Conservation (phyloP, 2,888 invertebrate genomes). For the Ophion obscuratus region DNA sequence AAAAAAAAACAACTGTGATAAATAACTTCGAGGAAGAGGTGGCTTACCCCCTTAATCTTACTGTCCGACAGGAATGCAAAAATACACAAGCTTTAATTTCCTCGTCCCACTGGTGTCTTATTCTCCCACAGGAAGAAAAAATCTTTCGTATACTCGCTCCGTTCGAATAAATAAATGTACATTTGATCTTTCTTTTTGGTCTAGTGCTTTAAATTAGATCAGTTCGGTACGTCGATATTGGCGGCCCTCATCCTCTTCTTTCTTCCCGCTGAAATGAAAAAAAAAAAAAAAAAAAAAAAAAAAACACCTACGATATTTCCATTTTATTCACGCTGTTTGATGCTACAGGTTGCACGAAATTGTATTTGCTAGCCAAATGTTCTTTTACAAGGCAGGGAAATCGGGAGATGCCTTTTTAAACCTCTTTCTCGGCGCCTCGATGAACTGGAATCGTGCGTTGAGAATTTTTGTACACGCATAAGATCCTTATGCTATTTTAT, state of each 20-base stretch:
- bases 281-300: not conserved
- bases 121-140: not conserved
- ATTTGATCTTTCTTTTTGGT: not conserved
- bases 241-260: not conserved
- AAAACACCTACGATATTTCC: not conserved
- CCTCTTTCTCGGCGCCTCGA: not conserved
- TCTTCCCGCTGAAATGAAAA: not conserved
- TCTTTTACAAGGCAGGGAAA: not conserved
- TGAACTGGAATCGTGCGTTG: constrained; percentile 13
- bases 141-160: not conserved
- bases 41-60: not conserved
- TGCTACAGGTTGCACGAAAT: not conserved
- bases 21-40: not conserved
- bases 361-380: not conserved
- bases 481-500: constrained; percentile 3
- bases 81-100: not conserved
- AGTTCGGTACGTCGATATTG: not conserved
- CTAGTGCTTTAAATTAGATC: not conserved
- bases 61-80: not conserved
- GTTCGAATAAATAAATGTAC: not conserved
- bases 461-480: constrained; percentile 30
- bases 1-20: not conserved
- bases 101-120: too few relatives aligned
- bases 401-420: not conserved
- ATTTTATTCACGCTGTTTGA: not conserved